Conservation (phyloP, 2,797 vertebrate species). For the Microhierax caerulescens region DNA sequence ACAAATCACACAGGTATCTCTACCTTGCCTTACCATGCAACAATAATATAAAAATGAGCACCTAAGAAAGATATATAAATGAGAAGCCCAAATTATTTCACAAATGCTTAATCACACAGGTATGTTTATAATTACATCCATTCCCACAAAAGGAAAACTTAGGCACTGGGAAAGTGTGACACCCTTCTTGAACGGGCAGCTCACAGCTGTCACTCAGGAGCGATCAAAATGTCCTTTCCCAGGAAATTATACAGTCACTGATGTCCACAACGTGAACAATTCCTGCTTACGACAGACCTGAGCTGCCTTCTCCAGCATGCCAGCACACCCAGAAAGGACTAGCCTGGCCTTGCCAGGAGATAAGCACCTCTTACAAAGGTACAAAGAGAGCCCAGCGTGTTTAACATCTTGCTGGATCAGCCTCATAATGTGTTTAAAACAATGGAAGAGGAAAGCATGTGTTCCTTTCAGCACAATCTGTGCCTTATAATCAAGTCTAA, state of each 20-base stretch:
- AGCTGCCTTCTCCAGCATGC: neutral
- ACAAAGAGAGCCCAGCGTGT: neutral
- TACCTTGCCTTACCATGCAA: neutral
- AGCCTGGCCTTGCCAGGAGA: neutral
- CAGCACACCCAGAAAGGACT: neutral
- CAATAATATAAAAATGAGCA: neutral
- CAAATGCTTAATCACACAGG: neutral
- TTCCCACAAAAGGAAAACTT: neutral
- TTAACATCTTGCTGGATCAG: slow-evolving; percentile 38
- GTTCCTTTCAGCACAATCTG: slow-evolving; percentile 26
- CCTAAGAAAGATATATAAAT: neutral
- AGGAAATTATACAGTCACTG: neutral
- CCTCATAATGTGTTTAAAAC: slow-evolving; percentile 24
- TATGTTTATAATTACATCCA: neutral
- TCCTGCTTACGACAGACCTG: neutral
- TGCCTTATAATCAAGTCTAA: slow-evolving; percentile 15
- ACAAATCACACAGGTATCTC: neutral
- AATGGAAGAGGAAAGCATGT: slow-evolving; percentile 3
- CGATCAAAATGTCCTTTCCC: neutral
- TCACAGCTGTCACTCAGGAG: neutral
- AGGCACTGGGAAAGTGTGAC: neutral
- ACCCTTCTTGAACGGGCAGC: neutral
- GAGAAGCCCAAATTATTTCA: neutral
- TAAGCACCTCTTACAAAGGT: neutral
- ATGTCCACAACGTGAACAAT: neutral